These are phyloP conservation scores for Sebastes jordani DNA, from an alignment of 2,797 vertebrate genomes.

Conservation along the genomic window DNA sequence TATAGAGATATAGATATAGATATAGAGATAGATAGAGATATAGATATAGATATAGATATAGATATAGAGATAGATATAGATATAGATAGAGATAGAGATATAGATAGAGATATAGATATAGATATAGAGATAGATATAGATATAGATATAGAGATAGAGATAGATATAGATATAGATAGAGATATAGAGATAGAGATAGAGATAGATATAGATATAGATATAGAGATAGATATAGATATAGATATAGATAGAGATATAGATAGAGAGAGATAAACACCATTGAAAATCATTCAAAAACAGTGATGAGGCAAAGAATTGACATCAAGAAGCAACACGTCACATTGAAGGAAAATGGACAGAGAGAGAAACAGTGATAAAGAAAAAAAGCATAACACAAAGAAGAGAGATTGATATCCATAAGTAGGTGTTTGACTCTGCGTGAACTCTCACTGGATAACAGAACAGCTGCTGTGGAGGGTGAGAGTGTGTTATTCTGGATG, in stretches of 20 bases:
- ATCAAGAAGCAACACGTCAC: conserved; percentile 77
- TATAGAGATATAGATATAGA: too few species aligned
- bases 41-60: too few species aligned
- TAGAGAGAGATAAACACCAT: conserved; percentile 39
- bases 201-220: too few species aligned
- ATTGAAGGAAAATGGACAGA: conserved; percentile 70
- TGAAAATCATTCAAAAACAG: conserved; percentile 66
- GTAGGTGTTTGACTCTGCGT: conserved; percentile 34
- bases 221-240: too few species aligned
- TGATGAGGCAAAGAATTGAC: conserved; percentile 77
- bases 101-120: accelerated
- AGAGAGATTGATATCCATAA: conserved; percentile 80
- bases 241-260: too few species aligned
- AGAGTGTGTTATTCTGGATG: neutral
- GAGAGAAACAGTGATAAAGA: conserved; percentile 68
- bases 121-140: accelerated
- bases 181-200: too few species aligned
- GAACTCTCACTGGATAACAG: conserved; percentile 24
- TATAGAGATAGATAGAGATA: too few species aligned
- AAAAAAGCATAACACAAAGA: conserved; percentile 76
- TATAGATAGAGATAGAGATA: too few species aligned
- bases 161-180: accelerated
- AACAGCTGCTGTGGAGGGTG: neutral
- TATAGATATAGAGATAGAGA: too few species aligned
- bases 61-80: too few species aligned